Evolutionary conservation across 2,888 invertebrate species (phyloP), one percentile per base, ranked within the genome.

Genomic region (Torymus auratus): DNA sequence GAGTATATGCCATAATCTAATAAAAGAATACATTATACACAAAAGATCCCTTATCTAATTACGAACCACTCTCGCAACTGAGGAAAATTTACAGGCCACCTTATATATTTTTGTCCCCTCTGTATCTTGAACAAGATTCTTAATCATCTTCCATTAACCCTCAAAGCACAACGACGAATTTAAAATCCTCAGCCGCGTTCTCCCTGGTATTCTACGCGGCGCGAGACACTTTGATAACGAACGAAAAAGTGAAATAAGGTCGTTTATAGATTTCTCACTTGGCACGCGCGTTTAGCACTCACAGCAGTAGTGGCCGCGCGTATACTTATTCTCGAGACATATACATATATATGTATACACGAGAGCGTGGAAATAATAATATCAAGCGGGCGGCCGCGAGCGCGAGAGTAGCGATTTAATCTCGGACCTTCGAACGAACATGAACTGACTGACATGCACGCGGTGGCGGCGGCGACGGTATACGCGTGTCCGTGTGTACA

Each of bases 361-460:
- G 55, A n/a, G 65, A 79, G 76, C 72, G 77, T 83, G 81, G 86
- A 88, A 88, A 88, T 88, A 88, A 88, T 87, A 88, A 88, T 88
- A 87, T 88, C 86, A 87, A 88, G 86, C 78, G 74, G 78, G 61
- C 69, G 60, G 68, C 20, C 20, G 79, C 74, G 79, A 67, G 73
- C 41, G 41, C 41, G 41, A 41, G 41, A 83, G 85, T 84, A n/a
- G 84, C 85, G 88, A 88, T 88, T 87, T 88, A 87, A 88, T 88
- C 88, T 84, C 80, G 78, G 83, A 83, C 83, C 86, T 87, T 86
- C 86, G 88, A 87, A 86, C 86, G 87, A 87, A 86, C 83, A 83
- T 85, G 83, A 84, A 84, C 84, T 85, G 82, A 79, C 72, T 73
- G 85, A 86, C 88, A 85, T 88, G 88, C 88, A 87, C 84, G 85